Conservation (phyloP, 2,888 invertebrate genomes). For the Cartodere bifasciata region DNA sequence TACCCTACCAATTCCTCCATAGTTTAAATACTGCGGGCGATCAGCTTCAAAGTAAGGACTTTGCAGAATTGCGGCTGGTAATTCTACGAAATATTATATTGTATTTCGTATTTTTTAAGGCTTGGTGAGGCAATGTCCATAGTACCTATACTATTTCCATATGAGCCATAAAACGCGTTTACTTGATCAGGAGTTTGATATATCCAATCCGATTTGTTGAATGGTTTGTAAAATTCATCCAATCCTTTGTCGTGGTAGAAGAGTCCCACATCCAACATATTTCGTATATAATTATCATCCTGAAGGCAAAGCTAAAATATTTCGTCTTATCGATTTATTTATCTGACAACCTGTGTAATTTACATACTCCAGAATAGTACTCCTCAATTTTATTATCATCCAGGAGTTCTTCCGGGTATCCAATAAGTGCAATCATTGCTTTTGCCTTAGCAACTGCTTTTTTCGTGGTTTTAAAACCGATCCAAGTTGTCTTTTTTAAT, state of each 20-base stretch:
- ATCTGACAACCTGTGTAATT: too few species aligned
- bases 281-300: too few species aligned
- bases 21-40: constrained; percentile 76
- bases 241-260: too few species aligned
- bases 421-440: constrained; percentile 70
- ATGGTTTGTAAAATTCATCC: constrained; percentile 40
- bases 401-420: constrained; percentile 74
- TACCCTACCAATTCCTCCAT: constrained; percentile 71
- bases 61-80: constrained; percentile 79
- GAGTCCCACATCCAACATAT: too few species aligned
- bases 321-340: too few species aligned
- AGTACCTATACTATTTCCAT: constrained; percentile 44
- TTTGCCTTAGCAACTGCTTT: constrained; percentile 61
- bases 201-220: constrained; percentile 42
- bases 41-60: constrained; percentile 73
- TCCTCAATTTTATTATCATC: constrained; percentile 61
- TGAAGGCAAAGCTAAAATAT: too few species aligned
- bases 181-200: constrained; percentile 40
- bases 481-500: constrained; percentile 68
- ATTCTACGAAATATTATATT: constrained; percentile 42
- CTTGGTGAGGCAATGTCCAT: too few species aligned
- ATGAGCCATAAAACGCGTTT: constrained; percentile 42
- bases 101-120: neutral
- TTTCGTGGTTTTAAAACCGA: constrained; percentile 64
- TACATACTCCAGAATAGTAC: constrained; percentile 54